These are phyloP conservation scores for Manis javanica DNA, from an alignment of 2,797 vertebrate species.

Conservation along the genomic window DNA sequence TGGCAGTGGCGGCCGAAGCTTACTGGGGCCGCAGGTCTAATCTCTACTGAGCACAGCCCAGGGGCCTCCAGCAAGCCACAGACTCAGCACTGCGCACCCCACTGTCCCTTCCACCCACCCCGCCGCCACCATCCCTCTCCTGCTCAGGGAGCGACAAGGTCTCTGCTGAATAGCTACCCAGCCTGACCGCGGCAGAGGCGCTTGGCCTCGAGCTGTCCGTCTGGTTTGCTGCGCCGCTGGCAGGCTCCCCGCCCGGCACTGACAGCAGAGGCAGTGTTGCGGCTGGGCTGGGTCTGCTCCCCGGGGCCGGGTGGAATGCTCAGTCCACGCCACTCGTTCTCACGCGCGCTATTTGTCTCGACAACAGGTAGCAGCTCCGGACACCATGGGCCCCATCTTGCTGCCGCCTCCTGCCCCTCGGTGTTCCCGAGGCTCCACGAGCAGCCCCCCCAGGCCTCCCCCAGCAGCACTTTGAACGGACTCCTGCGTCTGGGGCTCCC, in stretches of 20 bases:
- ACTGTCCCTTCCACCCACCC: slow-evolving; percentile 89
- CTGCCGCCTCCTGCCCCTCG: slow-evolving; percentile 94
- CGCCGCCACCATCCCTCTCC: neutral
- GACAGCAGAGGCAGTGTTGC: slow-evolving; percentile 91
- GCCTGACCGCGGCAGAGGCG: slow-evolving; percentile 89
- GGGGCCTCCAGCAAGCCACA: slow-evolving; percentile 93
- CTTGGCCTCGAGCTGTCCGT: slow-evolving; percentile 93
- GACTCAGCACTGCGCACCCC: slow-evolving; percentile 95
- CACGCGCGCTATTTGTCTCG: slow-evolving; percentile 98
- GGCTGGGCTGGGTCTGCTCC: slow-evolving; percentile 93
- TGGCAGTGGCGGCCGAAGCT: slow-evolving; percentile 93
- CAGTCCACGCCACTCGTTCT: slow-evolving; percentile 92
- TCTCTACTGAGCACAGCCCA: slow-evolving; percentile 95
- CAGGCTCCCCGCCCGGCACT: slow-evolving; percentile 91
- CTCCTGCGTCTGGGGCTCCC: slow-evolving; percentile 99
- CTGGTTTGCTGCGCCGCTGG: slow-evolving; percentile 89
- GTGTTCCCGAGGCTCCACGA: slow-evolving; percentile 97
- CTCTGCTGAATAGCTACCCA: neutral
- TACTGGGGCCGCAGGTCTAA: slow-evolving; percentile 90
- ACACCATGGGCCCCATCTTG: slow-evolving; percentile 91
- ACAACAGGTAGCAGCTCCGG: slow-evolving; percentile 99
- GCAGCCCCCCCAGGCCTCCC: slow-evolving; percentile 94
- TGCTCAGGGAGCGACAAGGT: neutral
- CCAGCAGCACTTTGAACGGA: slow-evolving; percentile 97
- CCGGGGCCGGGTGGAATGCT: slow-evolving; percentile 93